A percentile compares a stretch with the other conserved stretches of the same genome.
Conservation (phyloP, 2,797 vertebrate genomes). For the Huso huso region DNA sequence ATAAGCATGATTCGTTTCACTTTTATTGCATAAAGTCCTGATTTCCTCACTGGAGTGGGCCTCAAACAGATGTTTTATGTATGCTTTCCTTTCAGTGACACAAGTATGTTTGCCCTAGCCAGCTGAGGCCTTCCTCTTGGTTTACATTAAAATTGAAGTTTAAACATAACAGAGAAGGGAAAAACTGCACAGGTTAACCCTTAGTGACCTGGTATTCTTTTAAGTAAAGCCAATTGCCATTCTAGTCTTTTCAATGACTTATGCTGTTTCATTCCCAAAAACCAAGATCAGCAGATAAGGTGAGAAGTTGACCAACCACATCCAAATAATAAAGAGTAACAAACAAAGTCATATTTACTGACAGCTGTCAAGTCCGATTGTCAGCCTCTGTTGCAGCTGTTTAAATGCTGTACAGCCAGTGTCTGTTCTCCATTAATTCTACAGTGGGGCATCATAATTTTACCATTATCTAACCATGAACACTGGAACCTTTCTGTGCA, state of each 20-base stretch:
- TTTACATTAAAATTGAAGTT: conserved; percentile 33
- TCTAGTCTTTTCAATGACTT: background rate
- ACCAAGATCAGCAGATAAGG: conserved; percentile 7
- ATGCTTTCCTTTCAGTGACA: conserved; percentile 38
- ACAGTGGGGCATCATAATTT: no score
- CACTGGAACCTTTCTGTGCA: no score
- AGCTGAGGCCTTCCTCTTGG: conserved; percentile 34
- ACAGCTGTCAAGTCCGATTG: background rate
- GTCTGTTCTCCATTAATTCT: no score
- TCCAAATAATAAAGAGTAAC: no score
- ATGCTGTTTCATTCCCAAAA: conserved; percentile 22
- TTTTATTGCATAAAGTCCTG: background rate
- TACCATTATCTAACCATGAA: no score
- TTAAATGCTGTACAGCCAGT: background rate
- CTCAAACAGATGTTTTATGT: conserved; percentile 33
- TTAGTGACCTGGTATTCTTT: conserved; percentile 7
- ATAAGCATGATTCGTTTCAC: background rate
- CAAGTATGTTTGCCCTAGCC: conserved; percentile 36
- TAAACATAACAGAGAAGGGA: conserved; percentile 19
- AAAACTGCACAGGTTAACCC: conserved; percentile 17
- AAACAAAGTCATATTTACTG: background rate
- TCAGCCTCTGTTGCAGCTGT: background rate
- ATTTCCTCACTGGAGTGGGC: conserved; percentile 27
- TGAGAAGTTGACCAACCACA: background rate
- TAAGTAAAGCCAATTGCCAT: background rate